Conservation (phyloP, 2,888 invertebrate species). For the Lumbricus terrestris region DNA sequence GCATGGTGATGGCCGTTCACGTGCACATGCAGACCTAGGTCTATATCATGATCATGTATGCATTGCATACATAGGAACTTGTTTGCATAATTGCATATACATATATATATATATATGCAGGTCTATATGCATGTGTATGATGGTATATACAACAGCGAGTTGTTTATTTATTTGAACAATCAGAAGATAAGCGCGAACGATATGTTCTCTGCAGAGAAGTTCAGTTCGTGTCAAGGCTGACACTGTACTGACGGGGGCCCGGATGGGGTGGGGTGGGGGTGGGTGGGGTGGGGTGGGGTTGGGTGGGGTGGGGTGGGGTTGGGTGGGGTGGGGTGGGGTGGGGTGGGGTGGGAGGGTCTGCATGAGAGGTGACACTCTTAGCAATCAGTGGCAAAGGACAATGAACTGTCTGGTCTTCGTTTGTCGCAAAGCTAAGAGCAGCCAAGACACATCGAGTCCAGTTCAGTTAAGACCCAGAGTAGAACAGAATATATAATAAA, state of each 20-base stretch:
- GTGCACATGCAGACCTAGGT: no score
- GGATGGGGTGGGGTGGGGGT: no score
- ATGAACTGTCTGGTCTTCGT: not conserved
- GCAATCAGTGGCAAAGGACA: not conserved
- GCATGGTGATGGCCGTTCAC: no score
- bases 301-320: no score
- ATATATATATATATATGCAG: not conserved
- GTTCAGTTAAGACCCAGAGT: not conserved
- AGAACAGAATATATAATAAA: not conserved
- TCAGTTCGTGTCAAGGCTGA: not conserved
- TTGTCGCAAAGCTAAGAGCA: not conserved
- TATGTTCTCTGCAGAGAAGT: not conserved
- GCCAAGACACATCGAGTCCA: not conserved
- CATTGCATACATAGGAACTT: no score
- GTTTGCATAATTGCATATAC: no score
- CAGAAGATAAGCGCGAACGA: not conserved
- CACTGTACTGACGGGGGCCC: not conserved
- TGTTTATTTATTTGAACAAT: not conserved
- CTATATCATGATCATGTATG: no score
- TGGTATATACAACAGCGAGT: not conserved
- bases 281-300: no score
- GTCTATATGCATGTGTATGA: not conserved
- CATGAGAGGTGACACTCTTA: no score
- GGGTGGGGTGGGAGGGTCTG: no score
- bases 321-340: no score